These are phyloP conservation scores for Scolanthus callimorphus DNA, from an alignment of 92 coral and sea anemone species.

Conservation along the genomic window DNA sequence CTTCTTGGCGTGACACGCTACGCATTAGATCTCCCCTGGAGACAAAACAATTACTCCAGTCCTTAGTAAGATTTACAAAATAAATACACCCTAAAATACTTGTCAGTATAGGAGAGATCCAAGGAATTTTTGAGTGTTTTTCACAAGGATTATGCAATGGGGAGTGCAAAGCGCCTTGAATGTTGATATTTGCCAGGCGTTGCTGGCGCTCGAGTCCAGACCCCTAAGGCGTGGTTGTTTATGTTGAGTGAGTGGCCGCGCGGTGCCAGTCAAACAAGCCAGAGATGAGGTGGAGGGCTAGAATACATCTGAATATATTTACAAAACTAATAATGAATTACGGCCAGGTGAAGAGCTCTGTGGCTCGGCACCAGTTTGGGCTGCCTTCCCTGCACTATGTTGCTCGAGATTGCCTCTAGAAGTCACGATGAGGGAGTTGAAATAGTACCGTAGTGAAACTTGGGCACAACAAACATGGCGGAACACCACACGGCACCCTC, in stretches of 20 bases:
- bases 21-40: no score
- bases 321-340: constrained; percentile 80
- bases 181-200: constrained; percentile 27
- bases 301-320: constrained; percentile 82
- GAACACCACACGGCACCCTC: constrained; percentile 63
- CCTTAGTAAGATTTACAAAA: no score
- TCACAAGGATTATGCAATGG: no score
- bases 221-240: constrained; percentile 44
- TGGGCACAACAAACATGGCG: constrained; percentile 43
- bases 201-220: constrained; percentile 29
- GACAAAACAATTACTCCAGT: no score
- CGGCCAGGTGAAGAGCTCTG: constrained; percentile 90
- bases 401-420: constrained; percentile 16
- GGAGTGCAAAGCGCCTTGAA: no score
- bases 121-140: no score
- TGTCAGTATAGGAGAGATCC: no score
- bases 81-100: no score
- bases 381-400: constrained; percentile 43
- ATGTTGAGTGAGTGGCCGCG: constrained; percentile 31
- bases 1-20: no score
- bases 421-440: constrained; percentile 9
- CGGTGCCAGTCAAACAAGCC: constrained; percentile 48
- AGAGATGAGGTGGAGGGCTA: constrained; percentile 61
- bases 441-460: constrained; percentile 15
- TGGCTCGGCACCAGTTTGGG: constrained; percentile 48